Conservation (phyloP, 64 coral and sea anemone genomes). For the Actinia tenebrosa region DNA sequence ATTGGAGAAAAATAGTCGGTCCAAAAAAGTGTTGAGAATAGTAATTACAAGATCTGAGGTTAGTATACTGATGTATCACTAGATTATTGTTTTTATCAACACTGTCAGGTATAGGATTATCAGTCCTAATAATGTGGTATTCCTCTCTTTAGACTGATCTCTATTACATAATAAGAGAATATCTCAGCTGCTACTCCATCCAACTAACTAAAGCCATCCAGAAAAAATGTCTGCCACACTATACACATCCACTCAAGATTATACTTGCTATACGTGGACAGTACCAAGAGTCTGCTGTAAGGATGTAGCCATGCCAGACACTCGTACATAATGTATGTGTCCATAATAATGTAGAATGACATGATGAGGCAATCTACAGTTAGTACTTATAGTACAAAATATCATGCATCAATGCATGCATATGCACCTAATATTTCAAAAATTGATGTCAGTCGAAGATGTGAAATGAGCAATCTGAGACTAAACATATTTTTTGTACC, state of each 20-base stretch:
- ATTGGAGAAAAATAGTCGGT: conserved; percentile 26
- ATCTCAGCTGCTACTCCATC: conserved; percentile 51
- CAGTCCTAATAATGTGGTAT: neutral
- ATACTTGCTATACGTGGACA: conserved; percentile 76
- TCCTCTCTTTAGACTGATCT: conserved; percentile 65
- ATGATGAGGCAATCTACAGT: no score
- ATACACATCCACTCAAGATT: conserved; percentile 50
- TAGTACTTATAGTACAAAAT: no score
- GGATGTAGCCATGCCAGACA: neutral
- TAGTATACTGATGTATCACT: neutral
- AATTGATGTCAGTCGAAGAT: no score
- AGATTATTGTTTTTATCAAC: no score
- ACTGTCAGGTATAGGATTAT: no score
- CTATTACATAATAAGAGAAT: conserved; percentile 92
- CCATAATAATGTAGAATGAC: no score
- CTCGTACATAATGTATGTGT: neutral
- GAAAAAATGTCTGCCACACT: conserved; percentile 57
- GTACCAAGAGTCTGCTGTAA: conserved; percentile 58
- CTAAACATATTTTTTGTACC: no score
- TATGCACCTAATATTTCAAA: no score
- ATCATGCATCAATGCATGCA: no score
- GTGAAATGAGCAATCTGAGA: no score
- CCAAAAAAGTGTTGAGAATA: conserved; percentile 47
- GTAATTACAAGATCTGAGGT: conserved; percentile 79
- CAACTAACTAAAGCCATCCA: conserved; percentile 72